phyloP scores from a whole-genome alignment of 2,797 vertebrate species.

The Hozukius guyotensis region DNA sequence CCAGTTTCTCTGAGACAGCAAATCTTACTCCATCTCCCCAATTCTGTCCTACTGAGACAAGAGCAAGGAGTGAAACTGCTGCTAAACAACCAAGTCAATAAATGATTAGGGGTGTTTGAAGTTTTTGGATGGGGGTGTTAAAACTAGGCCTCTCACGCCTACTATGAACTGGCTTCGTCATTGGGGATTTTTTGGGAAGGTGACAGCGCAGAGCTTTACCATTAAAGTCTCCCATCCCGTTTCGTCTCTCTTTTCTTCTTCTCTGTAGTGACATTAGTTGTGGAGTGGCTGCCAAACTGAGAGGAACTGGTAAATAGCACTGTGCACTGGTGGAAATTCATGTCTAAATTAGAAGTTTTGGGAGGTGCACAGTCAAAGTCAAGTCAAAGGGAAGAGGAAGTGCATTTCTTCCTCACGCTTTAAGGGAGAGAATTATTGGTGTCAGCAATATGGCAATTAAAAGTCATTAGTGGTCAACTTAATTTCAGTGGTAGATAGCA shows the following conservation, averaged over 20 bases:
- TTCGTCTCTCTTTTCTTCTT: constrained; percentile 6
- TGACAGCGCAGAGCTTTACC: constrained; percentile 28
- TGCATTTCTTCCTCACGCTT: not conserved
- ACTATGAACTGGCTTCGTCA: constrained; percentile 23
- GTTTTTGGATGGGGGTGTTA: constrained; percentile 24
- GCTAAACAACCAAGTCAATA: constrained; percentile 52
- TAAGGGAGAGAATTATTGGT: not conserved
- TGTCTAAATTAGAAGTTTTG: constrained; percentile 25
- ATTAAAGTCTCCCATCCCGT: constrained; percentile 20
- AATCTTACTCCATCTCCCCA: constrained; percentile 44
- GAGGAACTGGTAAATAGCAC: constrained; percentile 43
- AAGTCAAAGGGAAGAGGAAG: not conserved
- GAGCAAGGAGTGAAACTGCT: constrained; percentile 31
- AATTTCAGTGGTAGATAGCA: not conserved
- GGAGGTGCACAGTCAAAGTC: constrained; percentile 4
- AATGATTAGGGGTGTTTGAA: constrained; percentile 40
- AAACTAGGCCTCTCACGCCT: constrained; percentile 9
- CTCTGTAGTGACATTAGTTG: constrained; percentile 28
- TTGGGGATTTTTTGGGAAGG: constrained; percentile 28
- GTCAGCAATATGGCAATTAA: not conserved
- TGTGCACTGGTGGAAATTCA: constrained; percentile 34
- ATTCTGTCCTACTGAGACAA: constrained; percentile 31
- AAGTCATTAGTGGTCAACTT: not conserved
- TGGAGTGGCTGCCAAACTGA: constrained; percentile 35
- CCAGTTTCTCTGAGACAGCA: constrained; percentile 55